These are phyloP conservation scores for Vicugna pacos DNA, from an alignment of 2,113 vertebrate species.

Conservation along the genomic window DNA sequence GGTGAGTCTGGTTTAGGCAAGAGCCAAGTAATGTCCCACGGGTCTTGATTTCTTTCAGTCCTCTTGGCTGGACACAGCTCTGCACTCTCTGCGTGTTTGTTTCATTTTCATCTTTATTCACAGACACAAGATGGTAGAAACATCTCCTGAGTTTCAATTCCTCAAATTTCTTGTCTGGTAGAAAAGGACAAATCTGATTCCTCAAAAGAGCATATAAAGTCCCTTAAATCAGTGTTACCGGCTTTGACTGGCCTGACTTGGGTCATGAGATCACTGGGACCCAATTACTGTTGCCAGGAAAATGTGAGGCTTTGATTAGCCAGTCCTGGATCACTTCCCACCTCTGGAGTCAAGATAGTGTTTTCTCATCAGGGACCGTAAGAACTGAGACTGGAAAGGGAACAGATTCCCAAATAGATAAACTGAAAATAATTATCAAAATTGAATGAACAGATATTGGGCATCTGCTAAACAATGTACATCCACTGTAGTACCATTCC, in stretches of 20 bases:
- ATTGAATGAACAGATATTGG: not conserved
- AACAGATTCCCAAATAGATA: not conserved
- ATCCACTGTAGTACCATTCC: not conserved
- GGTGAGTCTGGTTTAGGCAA: not conserved
- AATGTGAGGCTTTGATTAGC: not conserved
- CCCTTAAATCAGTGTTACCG: not conserved
- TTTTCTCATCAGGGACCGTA: not conserved
- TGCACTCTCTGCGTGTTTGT: not conserved
- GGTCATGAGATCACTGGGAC: not conserved
- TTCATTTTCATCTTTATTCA: not conserved
- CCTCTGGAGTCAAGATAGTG: not conserved
- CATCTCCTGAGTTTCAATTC: not conserved
- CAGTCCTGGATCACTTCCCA: not conserved
- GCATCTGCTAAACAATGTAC: not conserved
- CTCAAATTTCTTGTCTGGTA: not conserved
- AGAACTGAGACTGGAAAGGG: not conserved
- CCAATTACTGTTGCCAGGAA: not conserved
- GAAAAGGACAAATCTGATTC: not conserved
- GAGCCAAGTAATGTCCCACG: not conserved
- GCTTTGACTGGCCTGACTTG: not conserved
- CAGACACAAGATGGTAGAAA: not conserved
- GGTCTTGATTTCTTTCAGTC: not conserved
- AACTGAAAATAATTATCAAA: not conserved
- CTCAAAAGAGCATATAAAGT: not conserved
- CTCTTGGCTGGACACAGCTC: accelerated